Evolutionary conservation across 2,113 vertebrate species (phyloP).

Genomic region (Microtus pennsylvanicus): DNA sequence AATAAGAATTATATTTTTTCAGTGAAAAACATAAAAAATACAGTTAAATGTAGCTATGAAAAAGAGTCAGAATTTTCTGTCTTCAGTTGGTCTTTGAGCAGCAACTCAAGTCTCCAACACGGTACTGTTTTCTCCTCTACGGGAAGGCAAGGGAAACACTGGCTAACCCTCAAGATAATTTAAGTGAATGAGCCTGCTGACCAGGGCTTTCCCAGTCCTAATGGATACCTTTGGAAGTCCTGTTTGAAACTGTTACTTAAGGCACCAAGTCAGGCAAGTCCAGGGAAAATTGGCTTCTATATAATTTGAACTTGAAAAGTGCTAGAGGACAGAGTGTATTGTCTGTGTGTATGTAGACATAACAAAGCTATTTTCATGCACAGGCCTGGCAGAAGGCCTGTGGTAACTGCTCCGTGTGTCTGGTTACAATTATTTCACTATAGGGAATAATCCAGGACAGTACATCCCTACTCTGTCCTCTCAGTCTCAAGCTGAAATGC

Average conservation of each 20-base stretch:
- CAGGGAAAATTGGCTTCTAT: slow-evolving; percentile 73
- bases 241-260: slow-evolving; percentile 71
- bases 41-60: not conserved
- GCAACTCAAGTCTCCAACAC: not conserved
- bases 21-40: not conserved
- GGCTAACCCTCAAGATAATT: not conserved
- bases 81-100: slow-evolving; percentile 1
- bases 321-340: slow-evolving; percentile 80
- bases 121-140: not conserved
- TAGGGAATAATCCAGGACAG: slow-evolving; percentile 69
- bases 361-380: slow-evolving; percentile 84
- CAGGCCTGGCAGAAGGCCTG: slow-evolving; percentile 74
- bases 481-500: slow-evolving; percentile 37
- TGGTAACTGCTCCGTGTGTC: slow-evolving; percentile 73
- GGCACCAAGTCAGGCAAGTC: slow-evolving; percentile 56
- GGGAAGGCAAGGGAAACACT: slow-evolving; percentile 32
- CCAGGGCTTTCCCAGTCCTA: slow-evolving; percentile 19
- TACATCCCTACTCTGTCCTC: slow-evolving; percentile 62
- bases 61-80: not conserved
- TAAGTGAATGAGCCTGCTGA: slow-evolving; percentile 17
- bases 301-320: slow-evolving; percentile 75
- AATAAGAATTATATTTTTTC: slow-evolving; percentile 14
- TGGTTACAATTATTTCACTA: slow-evolving; percentile 82
- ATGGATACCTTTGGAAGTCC: slow-evolving; percentile 57
- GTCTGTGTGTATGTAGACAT: slow-evolving; percentile 81